Base-by-base conservation (phyloP, 2,797 vertebrate species). In the Parauchenoglanis ngamensis region DNA sequence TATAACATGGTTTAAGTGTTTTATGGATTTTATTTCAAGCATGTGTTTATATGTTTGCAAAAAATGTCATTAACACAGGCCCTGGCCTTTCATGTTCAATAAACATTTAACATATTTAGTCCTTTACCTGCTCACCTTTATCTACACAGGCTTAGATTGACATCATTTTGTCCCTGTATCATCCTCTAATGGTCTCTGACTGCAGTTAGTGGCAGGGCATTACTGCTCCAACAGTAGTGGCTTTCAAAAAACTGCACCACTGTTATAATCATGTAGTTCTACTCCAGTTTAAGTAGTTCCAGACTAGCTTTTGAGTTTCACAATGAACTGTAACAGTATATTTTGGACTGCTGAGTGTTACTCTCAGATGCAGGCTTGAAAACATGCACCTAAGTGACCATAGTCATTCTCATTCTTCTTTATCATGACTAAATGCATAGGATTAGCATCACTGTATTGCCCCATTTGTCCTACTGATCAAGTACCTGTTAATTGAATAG, bases 1-100 rank as follows among this genome's bases (percentile, higher is more conserved):
- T 90, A 73, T 87, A 28, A 92, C 87, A 83, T 90, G 90, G 3
- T 35, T 85, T 92, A 86, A 93, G 90, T 93, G 78, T 93, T 87
- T 85, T 57, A 13, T 83, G 19, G 2, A 81, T 15, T 54, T 83
- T 31, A 82, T 65, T 79, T 68, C 57, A 78, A 46, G 54, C 78
- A 84, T 81, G 78, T 86, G 15, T 84, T 70, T 76, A 61, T 15
- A 57, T 79, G 31, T 79, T 25, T 44, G 23, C 44, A 21, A 83
- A 83, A 57, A 63, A 49, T 80, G 59, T 87, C 63, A 52, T 67
- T 85, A 61, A 73, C 23, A 49, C 76, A 54, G 25, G 28, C 13
- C 49, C 31, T 87, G 49, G 56, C 7, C 4, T 87, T 84, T 75
- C 59, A 65, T 79, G 73, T 85, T 1, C 54, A 88, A 76, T 81